Base-by-base conservation (phyloP, 2,113 vertebrate genomes). In the Seriola dumerili region DNA sequence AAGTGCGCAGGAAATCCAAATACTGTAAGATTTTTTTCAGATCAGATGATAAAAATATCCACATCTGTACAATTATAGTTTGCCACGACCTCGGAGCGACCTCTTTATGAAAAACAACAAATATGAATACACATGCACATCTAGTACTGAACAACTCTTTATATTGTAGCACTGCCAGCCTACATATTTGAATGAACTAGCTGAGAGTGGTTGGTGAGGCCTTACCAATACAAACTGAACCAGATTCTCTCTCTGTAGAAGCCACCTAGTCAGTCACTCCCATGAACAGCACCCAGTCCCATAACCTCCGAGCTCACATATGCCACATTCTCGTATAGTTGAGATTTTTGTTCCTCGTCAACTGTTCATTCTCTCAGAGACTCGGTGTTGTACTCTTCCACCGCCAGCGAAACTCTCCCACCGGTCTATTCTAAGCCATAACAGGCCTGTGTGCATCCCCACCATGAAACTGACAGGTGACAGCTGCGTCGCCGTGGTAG, bases 381-480 rank as follows among this genome's bases (percentile, higher is more conserved):
- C 77, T 76, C 16, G 36, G 48, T 52, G 61, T 66, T 46, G 63
- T 61, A 79, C 72, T 88, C 85, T 78, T 57, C 74, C 75, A 67
- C 72, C 90, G 76, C 72, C 42, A 86, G 66, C 13, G 5, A 78
- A 87, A 91, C 69, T 90, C 84, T 89, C 77, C 83, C 83, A 83
- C 84, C 54, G 58, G 81, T 89, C 94, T 93, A 92, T 93, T 93
- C 91, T 91, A 78, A 81, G 93, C 84, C 75, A 75, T 81, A 75
- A 90, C 86, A 80, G 90, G 88, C 88, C 76, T 16, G 65, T 40
- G 78, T 23, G 77, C 76, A 81, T 84, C 83, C 90, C 85, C 48
- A 72, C 86, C 74, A 72, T 34, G 80, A 72, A 93, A 95, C 76
- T 92, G 95, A 94, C 94, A 94, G 93, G 93, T 93, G 93, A 93